Evolutionary conservation across 1,140 invertebrate species (phyloP).

Genomic region (Megathymus violae): DNA sequence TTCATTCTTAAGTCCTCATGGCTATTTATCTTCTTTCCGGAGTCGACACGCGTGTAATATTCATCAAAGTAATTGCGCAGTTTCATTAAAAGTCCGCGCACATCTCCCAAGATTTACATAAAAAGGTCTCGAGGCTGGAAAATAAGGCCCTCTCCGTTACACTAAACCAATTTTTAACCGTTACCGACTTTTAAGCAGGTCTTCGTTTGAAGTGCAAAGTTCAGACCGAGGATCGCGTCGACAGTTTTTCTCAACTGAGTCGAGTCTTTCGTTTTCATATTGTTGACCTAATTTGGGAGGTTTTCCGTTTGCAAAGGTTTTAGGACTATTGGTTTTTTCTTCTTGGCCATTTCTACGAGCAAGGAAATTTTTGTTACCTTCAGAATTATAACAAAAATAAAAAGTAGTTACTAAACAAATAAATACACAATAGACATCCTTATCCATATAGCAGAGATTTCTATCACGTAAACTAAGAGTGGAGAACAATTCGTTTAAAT

Average conservation of each 20-base stretch:
- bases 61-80: constrained; percentile 73
- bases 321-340: too few relatives aligned
- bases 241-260: constrained; percentile 10
- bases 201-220: constrained; percentile 47
- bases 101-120: constrained; percentile 75
- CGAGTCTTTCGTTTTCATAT: not conserved
- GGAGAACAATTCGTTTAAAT: too few relatives aligned
- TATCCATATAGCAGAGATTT: too few relatives aligned
- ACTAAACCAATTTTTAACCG: constrained; percentile 68
- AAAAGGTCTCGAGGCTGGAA: constrained; percentile 61
- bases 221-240: constrained; percentile 21
- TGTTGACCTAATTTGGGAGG: constrained; percentile 5
- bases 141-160: constrained; percentile 46
- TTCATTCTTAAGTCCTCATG: constrained; percentile 34
- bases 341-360: too few relatives aligned
- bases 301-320: not conserved
- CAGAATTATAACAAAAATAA: too few relatives aligned
- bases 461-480: too few relatives aligned
- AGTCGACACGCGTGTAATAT: constrained; percentile 61
- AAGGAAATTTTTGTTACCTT: too few relatives aligned
- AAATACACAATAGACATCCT: too few relatives aligned
- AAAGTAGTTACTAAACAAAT: too few relatives aligned
- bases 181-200: constrained; percentile 49
- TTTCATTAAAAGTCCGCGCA: constrained; percentile 73
- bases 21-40: constrained; percentile 27